phyloP scores from a whole-genome alignment of 2,113 vertebrate genomes.

The Forbesichthys agassizii region DNA sequence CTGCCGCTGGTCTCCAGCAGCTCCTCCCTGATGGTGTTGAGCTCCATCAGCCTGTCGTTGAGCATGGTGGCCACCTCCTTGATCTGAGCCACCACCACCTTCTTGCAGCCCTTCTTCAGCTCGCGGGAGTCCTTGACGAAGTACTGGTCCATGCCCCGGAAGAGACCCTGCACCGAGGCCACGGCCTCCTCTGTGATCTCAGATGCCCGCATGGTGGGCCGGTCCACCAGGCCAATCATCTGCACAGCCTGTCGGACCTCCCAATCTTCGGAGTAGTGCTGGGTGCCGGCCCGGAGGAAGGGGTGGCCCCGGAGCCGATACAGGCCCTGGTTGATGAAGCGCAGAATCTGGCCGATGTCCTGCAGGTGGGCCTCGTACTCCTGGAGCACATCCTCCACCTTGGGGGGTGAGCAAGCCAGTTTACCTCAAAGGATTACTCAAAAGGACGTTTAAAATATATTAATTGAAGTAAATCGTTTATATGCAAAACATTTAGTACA shows the following conservation, averaged over 20 bases:
- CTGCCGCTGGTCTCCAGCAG: constrained; percentile 62
- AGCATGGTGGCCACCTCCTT: constrained; percentile 56
- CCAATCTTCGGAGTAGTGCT: constrained; percentile 73
- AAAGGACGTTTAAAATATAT: neutral
- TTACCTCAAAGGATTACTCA: neutral
- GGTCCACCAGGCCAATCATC: constrained; percentile 60
- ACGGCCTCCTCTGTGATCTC: constrained; percentile 27
- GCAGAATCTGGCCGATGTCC: constrained; percentile 64
- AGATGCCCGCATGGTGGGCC: constrained; percentile 32
- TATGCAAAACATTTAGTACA: too few species aligned
- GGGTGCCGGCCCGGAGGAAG: constrained; percentile 67
- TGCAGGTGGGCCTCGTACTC: constrained; percentile 62
- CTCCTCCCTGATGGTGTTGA: constrained; percentile 71
- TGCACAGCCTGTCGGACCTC: constrained; percentile 66
- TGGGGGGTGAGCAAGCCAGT: neutral
- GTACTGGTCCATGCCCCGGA: constrained; percentile 71
- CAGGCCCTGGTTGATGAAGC: constrained; percentile 66
- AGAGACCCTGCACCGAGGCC: constrained; percentile 51
- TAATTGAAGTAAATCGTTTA: too few species aligned
- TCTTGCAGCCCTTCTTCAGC: constrained; percentile 70
- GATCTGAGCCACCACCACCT: constrained; percentile 63
- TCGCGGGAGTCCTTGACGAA: constrained; percentile 70
- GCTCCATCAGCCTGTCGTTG: constrained; percentile 61
- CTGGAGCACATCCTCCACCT: constrained; percentile 62
- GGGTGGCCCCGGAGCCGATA: constrained; percentile 63